A percentile compares a stretch with the other conserved stretches of the same genome.
phyloP scores from a whole-genome alignment of 1,140 invertebrate genomes.

The Drosophila malerkotliana region DNA sequence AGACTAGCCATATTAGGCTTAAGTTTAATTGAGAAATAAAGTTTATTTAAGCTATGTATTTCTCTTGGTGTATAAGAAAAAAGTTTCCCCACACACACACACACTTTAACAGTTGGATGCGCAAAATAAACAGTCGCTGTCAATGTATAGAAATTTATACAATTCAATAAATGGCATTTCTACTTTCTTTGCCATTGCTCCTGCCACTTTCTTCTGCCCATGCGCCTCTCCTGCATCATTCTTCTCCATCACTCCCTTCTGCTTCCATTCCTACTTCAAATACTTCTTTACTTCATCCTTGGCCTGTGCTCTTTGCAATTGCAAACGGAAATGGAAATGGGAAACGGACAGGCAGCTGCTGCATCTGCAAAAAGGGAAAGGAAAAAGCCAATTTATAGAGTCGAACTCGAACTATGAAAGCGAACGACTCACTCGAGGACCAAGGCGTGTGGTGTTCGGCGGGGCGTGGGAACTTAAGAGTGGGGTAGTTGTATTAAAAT shows the following conservation, averaged over 20 bases:
- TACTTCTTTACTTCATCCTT: slow-evolving; percentile 48
- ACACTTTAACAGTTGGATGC: slow-evolving; percentile 53
- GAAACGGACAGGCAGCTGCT: slow-evolving; percentile 58
- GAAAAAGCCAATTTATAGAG: slow-evolving; percentile 80
- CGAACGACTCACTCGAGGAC: slow-evolving; percentile 26
- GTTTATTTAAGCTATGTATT: not conserved
- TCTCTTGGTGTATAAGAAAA: slow-evolving; percentile 17
- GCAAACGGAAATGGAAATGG: slow-evolving; percentile 79
- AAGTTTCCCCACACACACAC: slow-evolving; percentile 12
- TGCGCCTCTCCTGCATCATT: not conserved
- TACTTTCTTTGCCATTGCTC: slow-evolving; percentile 48
- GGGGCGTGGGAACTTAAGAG: slow-evolving; percentile 1
- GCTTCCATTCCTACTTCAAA: slow-evolving; percentile 15
- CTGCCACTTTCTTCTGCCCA: slow-evolving; percentile 11
- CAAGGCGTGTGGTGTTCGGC: not conserved
- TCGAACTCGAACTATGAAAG: slow-evolving; percentile 59
- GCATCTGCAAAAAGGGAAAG: slow-evolving; percentile 49
- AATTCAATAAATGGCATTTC: slow-evolving; percentile 83
- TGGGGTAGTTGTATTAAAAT: slow-evolving; percentile 72
- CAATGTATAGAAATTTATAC: slow-evolving; percentile 82
- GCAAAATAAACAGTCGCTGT: slow-evolving; percentile 79
- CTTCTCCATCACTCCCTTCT: not conserved
- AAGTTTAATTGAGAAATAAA: too few relatives aligned
- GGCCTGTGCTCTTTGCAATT: slow-evolving; percentile 63
- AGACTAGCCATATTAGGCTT: too few relatives aligned